Evolutionary conservation across 2,113 vertebrate genomes (phyloP).

Genomic region (Protobothrops flavoviridis): DNA sequence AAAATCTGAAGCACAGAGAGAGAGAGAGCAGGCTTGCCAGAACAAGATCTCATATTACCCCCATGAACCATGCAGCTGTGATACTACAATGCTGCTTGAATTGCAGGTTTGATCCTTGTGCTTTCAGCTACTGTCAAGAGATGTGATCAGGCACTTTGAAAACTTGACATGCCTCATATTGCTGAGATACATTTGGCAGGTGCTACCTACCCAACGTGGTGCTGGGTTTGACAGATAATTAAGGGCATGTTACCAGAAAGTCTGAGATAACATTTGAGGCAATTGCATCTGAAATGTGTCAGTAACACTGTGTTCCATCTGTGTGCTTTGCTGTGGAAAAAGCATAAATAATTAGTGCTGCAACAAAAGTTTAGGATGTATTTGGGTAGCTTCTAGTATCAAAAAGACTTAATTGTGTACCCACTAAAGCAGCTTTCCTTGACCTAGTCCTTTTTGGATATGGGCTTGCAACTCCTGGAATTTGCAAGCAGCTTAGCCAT

Average conservation of each 20-base stretch:
- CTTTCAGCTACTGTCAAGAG: slow-evolving; percentile 22
- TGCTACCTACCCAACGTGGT: background rate
- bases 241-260: background rate
- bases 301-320: slow-evolving; percentile 3
- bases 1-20: slow-evolving; percentile 3
- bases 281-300: slow-evolving; percentile 4
- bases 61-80: slow-evolving; percentile 3
- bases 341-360: background rate
- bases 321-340: background rate
- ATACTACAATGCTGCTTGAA: background rate
- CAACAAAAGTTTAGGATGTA: background rate
- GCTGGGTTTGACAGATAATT: slow-evolving; percentile 24
- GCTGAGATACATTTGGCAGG: slow-evolving; percentile 18
- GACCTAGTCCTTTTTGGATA: background rate
- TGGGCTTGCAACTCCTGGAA: background rate
- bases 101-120: slow-evolving; percentile 26
- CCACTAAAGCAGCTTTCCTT: background rate
- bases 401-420: background rate
- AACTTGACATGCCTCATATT: slow-evolving; percentile 24
- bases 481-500: background rate
- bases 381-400: background rate
- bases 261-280: background rate
- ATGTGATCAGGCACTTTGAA: slow-evolving; percentile 26
- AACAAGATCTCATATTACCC: background rate
- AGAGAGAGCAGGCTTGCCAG: background rate